Percentiles rank a stretch among this genome's conserved stretches.
Evolutionary conservation across 1,140 invertebrate genomes (phyloP).

Genomic region (Adoxophyes honmai): DNA sequence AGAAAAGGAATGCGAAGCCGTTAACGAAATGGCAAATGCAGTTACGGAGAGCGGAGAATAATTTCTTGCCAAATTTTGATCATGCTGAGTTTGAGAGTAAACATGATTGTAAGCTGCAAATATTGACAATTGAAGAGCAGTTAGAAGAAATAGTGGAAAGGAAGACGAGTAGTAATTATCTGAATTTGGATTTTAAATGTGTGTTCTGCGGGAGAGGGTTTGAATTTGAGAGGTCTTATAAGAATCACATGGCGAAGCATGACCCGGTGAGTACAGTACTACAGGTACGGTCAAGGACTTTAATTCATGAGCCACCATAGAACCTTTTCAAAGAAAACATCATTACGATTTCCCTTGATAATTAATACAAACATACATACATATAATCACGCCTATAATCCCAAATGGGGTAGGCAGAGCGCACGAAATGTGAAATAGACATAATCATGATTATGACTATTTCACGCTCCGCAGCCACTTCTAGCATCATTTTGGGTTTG

Average conservation of each 20-base stretch:
- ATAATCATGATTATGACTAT: too few species aligned
- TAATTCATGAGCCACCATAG: too few species aligned
- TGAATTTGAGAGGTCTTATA: background rate
- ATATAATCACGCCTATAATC: too few species aligned
- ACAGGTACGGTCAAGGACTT: too few species aligned
- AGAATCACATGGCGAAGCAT: slow-evolving; percentile 6
- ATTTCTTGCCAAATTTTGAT: background rate
- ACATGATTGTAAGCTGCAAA: slow-evolving; percentile 4
- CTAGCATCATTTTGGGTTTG: too few species aligned
- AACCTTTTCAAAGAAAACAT: too few species aligned
- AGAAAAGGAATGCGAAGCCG: background rate
- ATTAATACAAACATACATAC: too few species aligned
- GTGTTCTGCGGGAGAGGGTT: background rate
- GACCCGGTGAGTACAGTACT: background rate
- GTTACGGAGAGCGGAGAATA: slow-evolving; percentile 1
- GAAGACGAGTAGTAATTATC: slow-evolving; percentile 1
- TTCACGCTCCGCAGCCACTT: too few species aligned
- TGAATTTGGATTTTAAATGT: slow-evolving; percentile 4
- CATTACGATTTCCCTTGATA: too few species aligned
- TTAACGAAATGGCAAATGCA: slow-evolving; percentile 6
- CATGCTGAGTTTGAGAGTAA: background rate
- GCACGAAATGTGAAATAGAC: too few species aligned
- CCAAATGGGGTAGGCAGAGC: too few species aligned
- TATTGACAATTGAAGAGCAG: background rate
- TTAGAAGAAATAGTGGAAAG: background rate